Evolutionary conservation across 2,888 invertebrate genomes (phyloP), one percentile per base, ranked within the genome.

Genomic region (Andrena minutula): DNA sequence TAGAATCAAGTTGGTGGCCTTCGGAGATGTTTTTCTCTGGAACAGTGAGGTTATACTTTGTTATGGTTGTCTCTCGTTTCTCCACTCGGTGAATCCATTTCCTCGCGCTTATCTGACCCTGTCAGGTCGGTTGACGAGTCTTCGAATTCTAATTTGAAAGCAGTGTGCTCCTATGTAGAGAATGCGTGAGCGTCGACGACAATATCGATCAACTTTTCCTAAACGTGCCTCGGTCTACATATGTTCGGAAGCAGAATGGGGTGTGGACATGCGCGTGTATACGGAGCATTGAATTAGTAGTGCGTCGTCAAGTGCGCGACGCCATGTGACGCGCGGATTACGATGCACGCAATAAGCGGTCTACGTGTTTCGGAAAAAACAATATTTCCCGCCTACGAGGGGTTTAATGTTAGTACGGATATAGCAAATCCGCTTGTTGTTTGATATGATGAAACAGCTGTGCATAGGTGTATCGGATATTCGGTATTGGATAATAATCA

Each of bases 191-290:
- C 82, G 82, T 74, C 87, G 85, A 74, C 86, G 85, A 76, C 79
- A 80, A 87, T 86, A 86, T 86, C 86, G 86, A 86, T 86, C 83
- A 87, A 87, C 83, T 86, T 86, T 86, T 85, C 87, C 83, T 85
- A 86, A 86, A 86, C 86, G 85, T 87, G 86, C 80, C 85, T 78
- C 86, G 87, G 79, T 87, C 86, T 86, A 86, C 86, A 86, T 86
- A 86, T 86, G 86, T 86, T 86, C 83, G 73, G 87, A 76, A 87
- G 87, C 79, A 87, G 86, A 87, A 86, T 86, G 85, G 83, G 87
- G 87, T 82, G 85, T 80, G 86, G 86, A 86, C 86, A 86, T 86
- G 86, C 86, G 87, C 86, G 70, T 70, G 82, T 82, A 72, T 82
- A 82, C 85, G 35, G 76, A 76, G 82, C 74, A 85, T 87, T 87